Evolutionary conservation across 2,113 vertebrate species (phyloP).

Genomic region (Alexandromys fortis): DNA sequence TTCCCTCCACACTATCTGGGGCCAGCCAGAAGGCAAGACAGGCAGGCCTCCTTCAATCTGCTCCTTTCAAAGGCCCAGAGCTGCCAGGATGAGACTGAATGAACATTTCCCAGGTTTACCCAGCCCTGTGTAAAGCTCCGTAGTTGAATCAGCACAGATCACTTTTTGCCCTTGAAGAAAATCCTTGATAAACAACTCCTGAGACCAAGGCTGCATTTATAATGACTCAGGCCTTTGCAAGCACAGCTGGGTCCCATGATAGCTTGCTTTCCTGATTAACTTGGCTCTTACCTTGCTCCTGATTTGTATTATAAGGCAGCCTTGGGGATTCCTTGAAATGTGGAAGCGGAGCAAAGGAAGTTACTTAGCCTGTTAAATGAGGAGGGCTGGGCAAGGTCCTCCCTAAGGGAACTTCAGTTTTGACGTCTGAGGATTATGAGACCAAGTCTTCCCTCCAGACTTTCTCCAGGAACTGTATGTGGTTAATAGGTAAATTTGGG

Average conservation of each 20-base stretch:
- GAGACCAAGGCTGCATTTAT: conserved; percentile 49
- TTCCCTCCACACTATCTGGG: not conserved
- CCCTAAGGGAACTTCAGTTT: conserved; percentile 51
- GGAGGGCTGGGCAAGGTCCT: not conserved
- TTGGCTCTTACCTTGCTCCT: conserved; percentile 60
- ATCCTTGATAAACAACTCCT: conserved; percentile 60
- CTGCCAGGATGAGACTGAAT: conserved; percentile 18
- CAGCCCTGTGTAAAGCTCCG: not conserved
- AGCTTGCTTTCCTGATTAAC: conserved; percentile 70
- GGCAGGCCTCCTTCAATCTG: not conserved
- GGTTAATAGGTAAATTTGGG: conserved; percentile 59
- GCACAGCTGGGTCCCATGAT: conserved; percentile 62
- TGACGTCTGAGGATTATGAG: conserved; percentile 58
- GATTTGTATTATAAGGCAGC: conserved; percentile 56
- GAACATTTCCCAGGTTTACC: not conserved
- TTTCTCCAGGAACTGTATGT: conserved; percentile 60
- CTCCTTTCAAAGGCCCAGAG: conserved; percentile 24
- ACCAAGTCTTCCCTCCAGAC: conserved; percentile 51
- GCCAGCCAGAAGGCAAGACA: conserved; percentile 18
- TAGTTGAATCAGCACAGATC: conserved; percentile 62
- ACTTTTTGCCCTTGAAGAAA: conserved; percentile 67
- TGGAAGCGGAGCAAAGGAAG: conserved; percentile 66
- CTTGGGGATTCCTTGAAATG: conserved; percentile 61
- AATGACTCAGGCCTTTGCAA: conserved; percentile 43
- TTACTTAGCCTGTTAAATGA: conserved; percentile 61